Evolutionary conservation across 2,797 vertebrate genomes (phyloP), one percentile per base, ranked within the genome.

Genomic region (Scomberomorus guttatus): DNA sequence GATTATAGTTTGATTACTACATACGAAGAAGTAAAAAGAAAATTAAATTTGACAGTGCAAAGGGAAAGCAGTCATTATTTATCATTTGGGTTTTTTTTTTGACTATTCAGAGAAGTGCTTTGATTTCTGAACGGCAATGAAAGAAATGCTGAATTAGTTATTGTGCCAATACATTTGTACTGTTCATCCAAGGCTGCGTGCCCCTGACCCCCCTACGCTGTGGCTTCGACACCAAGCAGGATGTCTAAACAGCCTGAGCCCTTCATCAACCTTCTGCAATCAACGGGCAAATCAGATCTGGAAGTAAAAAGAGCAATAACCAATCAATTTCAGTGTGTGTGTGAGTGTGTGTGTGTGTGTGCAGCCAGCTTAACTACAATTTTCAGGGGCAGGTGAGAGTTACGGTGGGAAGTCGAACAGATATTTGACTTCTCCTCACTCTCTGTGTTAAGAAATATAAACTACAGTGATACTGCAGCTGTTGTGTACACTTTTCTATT

Each of bases 181-280:
- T 55, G 46, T 71, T 71, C 62, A 62, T 59, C 50, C 61, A 13
- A 76, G 6, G 12, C 52, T 68, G 20, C 14, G 13, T 63, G 50
- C 11, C 76, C 72, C 32, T 34, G 5, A 29, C 34, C 8, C 2
- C 34, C 8, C 11, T 2, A 37, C 11, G 37, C 37, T 37, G 2
- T 44, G 29, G 64, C 62, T 82, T 65, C 1, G 29, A 77, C 65
- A 75, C 68, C 78, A 86, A 86, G 90, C 85, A 88, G 74, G 56
- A 71, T 34, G 75, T 73, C 85, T 70, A 80, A 73, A 65, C 27
- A 81, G 56, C 29, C 72, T 27, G 61, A 61, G 54, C 63, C 63
- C 69, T 25, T 80, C 71, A 87, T 81, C 79, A 79, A 59, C 74
- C 78, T 61, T 59, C 72, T 48, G 81, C 82, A 91, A 92, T 90